phyloP scores from a whole-genome alignment of 1,140 invertebrate genomes.

The Drosophila murphyi region DNA sequence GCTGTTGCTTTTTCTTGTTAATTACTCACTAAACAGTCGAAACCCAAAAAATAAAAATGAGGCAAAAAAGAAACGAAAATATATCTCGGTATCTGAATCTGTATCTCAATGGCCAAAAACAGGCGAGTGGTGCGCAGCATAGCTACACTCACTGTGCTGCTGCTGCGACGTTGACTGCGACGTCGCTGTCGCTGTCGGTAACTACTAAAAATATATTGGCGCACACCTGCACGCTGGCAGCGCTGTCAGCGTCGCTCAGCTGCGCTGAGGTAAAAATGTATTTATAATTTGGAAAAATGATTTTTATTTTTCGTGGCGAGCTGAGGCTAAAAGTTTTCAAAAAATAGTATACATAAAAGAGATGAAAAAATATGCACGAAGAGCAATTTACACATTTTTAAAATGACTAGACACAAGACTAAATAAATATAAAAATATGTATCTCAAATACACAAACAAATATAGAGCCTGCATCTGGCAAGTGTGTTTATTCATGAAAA shows the following conservation, averaged over 20 bases:
- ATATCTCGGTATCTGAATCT: conserved; percentile 19
- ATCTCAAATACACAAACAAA: not conserved
- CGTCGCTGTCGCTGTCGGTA: not conserved
- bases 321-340: conserved; percentile 34
- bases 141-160: conserved; percentile 25
- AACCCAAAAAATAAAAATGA: conserved; percentile 16
- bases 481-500: conserved; percentile 9
- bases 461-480: conserved; percentile 21
- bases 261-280: conserved; percentile 77
- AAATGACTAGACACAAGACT: conserved; percentile 49
- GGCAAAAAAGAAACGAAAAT: conserved; percentile 22
- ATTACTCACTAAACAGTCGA: conserved; percentile 78
- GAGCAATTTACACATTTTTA: conserved; percentile 77
- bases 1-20: conserved; percentile 54
- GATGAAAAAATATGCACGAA: conserved; percentile 53
- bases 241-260: conserved; percentile 21
- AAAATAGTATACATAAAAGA: conserved; percentile 13
- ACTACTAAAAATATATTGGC: conserved; percentile 73
- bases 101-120: conserved; percentile 50
- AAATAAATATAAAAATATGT: conserved; percentile 24
- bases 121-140: conserved; percentile 65
- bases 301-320: conserved; percentile 49
- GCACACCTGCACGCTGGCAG: conserved; percentile 69
- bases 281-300: conserved; percentile 80
- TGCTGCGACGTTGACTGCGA: conserved; percentile 8